Evolutionary conservation across 2,113 vertebrate species (phyloP).

Genomic region (Chrysemys picta): DNA sequence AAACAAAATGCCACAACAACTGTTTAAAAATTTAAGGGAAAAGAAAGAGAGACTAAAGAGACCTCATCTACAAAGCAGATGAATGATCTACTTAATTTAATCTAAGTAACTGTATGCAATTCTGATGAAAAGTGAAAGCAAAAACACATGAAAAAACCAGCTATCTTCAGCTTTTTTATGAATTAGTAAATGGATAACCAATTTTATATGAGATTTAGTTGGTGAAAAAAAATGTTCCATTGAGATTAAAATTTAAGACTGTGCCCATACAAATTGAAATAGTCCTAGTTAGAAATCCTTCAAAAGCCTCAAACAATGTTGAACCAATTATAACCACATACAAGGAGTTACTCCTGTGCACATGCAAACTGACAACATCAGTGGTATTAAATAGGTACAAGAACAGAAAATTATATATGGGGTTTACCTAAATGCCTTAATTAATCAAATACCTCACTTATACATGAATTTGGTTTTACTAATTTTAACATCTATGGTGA

Average conservation of each 20-base stretch:
- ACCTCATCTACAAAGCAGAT: not conserved
- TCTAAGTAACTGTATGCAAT: not conserved
- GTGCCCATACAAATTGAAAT: not conserved
- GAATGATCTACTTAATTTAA: not conserved
- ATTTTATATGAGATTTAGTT: not conserved
- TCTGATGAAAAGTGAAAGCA: not conserved
- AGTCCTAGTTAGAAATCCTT: not conserved
- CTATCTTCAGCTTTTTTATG: not conserved
- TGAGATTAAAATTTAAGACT: not conserved
- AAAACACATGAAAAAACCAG: not conserved
- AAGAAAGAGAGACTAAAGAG: not conserved
- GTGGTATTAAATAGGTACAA: not conserved
- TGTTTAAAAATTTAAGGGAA: not conserved
- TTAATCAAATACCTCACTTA: not conserved
- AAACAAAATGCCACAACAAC: not conserved
- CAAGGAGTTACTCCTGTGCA: not conserved
- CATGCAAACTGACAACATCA: not conserved
- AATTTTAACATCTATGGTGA: conserved; percentile 2
- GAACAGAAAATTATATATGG: not conserved
- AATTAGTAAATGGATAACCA: not conserved
- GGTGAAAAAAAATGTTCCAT: not conserved
- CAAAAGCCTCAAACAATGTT: not conserved
- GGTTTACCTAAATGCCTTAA: not conserved
- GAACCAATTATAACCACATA: not conserved
- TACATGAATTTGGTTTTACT: not conserved